Conservation (phyloP, 2,113 vertebrate species). For the Stictonetta naevosa region DNA sequence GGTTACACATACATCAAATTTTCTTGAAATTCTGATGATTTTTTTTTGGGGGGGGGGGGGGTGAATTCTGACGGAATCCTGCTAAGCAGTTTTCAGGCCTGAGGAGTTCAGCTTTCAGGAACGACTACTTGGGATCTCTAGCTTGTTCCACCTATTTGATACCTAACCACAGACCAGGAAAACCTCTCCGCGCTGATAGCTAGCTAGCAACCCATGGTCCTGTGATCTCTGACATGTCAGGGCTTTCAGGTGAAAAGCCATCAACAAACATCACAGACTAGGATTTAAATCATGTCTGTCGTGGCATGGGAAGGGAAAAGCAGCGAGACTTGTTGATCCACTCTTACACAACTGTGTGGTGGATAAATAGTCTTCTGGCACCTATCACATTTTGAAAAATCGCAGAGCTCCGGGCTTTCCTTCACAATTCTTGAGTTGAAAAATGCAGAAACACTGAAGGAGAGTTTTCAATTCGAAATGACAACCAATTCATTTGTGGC, state of each 20-base stretch:
- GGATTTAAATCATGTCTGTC: not conserved
- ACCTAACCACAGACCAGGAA: not conserved
- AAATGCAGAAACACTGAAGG: not conserved
- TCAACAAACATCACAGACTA: not conserved
- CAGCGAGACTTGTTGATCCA: not conserved
- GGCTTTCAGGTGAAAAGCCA: not conserved
- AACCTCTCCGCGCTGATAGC: not conserved
- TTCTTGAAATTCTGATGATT: not conserved
- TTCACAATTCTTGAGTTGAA: not conserved
- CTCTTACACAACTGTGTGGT: not conserved
- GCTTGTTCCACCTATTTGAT: not conserved
- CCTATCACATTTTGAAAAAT: not conserved
- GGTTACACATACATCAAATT: not conserved
- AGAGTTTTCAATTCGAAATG: not conserved
- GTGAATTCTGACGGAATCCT: not conserved
- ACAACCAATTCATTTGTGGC: not conserved
- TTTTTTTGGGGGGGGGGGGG: fast-evolving
- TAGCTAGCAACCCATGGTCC: not conserved
- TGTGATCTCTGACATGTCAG: not conserved
- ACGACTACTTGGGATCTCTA: not conserved
- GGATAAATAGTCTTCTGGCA: not conserved
- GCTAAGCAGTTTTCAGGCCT: not conserved
- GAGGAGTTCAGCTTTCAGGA: not conserved
- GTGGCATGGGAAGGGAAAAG: conserved; percentile 20
- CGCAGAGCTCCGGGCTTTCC: not conserved